A percentile compares a stretch with the other conserved stretches of the same genome.
Evolutionary conservation across 2,113 vertebrate species (phyloP).

Genomic region (Larimichthys crocea): DNA sequence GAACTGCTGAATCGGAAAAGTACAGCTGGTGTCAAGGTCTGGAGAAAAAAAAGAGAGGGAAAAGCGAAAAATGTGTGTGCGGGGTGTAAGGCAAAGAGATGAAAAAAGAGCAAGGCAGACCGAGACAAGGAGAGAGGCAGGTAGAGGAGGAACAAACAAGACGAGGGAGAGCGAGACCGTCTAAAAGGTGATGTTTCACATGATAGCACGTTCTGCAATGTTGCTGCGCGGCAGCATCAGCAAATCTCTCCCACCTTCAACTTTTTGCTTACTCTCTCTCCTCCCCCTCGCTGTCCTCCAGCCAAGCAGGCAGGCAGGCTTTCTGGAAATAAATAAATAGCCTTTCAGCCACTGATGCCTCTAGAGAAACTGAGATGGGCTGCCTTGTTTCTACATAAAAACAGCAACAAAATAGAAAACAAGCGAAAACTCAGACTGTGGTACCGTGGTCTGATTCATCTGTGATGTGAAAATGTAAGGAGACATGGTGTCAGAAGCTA

Average conservation of each 20-base stretch:
- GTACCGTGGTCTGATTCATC: slow-evolving; percentile 7
- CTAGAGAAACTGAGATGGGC: slow-evolving; percentile 8
- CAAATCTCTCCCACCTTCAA: slow-evolving; percentile 16
- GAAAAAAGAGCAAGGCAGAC: slow-evolving; percentile 3
- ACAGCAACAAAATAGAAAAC: slow-evolving; percentile 21
- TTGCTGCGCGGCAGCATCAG: slow-evolving; percentile 39
- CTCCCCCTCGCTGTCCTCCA: slow-evolving; percentile 5
- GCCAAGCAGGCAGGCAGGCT: slow-evolving; percentile 1
- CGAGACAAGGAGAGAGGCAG: slow-evolving; percentile 25
- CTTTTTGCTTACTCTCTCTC: not conserved
- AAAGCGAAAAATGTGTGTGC: slow-evolving; percentile 8
- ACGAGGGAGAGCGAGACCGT: slow-evolving; percentile 4
- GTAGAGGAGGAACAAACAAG: slow-evolving; percentile 37
- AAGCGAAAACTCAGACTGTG: slow-evolving; percentile 9
- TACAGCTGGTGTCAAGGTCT: slow-evolving; percentile 61
- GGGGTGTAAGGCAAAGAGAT: not conserved
- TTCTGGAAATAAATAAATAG: slow-evolving; percentile 45
- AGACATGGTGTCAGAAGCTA: not conserved
- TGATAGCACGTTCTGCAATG: slow-evolving; percentile 38
- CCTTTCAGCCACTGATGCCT: slow-evolving; percentile 36
- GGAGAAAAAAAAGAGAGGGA: slow-evolving; percentile 18
- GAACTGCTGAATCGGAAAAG: slow-evolving; percentile 70
- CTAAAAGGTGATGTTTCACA: slow-evolving; percentile 57
- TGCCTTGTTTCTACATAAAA: slow-evolving; percentile 5
- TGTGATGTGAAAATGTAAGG: not conserved